phyloP scores from a whole-genome alignment of 2,888 invertebrate species.

The Parnassius mnemosyne region DNA sequence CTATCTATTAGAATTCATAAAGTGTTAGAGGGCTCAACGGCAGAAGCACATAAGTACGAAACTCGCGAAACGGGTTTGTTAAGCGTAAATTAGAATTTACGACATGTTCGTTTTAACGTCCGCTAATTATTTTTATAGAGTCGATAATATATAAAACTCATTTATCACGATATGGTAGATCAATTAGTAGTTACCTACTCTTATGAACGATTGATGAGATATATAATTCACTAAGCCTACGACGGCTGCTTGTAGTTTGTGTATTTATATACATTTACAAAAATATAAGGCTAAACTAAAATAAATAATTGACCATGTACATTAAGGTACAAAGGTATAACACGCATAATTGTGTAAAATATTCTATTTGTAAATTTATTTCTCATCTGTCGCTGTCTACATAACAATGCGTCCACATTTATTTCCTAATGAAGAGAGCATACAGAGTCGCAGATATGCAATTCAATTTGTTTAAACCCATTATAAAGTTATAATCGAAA shows the following conservation, averaged over 20 bases:
- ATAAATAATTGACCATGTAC: no score
- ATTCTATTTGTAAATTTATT: no score
- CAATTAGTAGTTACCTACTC: slow-evolving; percentile 23
- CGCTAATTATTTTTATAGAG: slow-evolving; percentile 31
- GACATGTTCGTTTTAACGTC: slow-evolving; percentile 24
- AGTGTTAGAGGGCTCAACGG: slow-evolving; percentile 8
- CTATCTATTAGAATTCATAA: slow-evolving; percentile 8
- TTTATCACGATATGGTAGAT: slow-evolving; percentile 25
- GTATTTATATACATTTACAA: no score
- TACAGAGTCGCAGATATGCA: no score
- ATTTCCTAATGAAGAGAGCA: no score
- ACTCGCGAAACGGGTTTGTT: slow-evolving; percentile 29
- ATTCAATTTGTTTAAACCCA: no score
- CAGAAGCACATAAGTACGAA: slow-evolving; percentile 25
- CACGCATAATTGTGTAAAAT: no score
- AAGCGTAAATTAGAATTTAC: slow-evolving; percentile 31
- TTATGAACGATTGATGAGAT: slow-evolving; percentile 11
- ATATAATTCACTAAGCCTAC: slow-evolving; percentile 1
- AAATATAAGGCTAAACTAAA: no score
- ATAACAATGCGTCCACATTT: no score
- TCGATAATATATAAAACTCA: slow-evolving; percentile 26
- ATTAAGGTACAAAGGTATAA: no score
- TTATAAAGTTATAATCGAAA: no score
- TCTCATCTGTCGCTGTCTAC: no score
- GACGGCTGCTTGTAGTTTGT: not conserved